Evolutionary conservation across 2,888 invertebrate genomes (phyloP), one percentile per base, ranked within the genome.

Genomic region (Scelioninae gen. 1): DNA sequence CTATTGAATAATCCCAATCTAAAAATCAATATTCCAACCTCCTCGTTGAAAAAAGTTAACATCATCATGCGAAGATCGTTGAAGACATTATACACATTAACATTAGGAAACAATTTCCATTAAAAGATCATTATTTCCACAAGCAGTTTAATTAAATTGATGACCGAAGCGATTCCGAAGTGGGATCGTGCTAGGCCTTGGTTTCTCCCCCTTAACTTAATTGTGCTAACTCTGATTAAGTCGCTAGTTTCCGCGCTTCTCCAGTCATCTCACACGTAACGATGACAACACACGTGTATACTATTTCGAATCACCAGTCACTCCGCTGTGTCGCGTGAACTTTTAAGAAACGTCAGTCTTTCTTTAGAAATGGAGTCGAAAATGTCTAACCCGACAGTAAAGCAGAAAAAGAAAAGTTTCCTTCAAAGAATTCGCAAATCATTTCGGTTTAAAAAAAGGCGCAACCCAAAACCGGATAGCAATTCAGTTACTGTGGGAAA

Each of bases 211-310:
- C 38, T 11, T 29, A 40, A n/a, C 13, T 34, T 32, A 58, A n/a
- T 79, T 60, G 56, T 60, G 34, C 66, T 65, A 53, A 53, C 49
- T 60, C 79, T 23, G 32, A 62, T 60, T 49, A 53, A 51, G 13
- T 60, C 10, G 32, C 60, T 62, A 40, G 43, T 71, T 71, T 5
- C 71, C 71, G 65, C 65, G 58, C 68, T 62, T 74, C 55, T 80
- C 47, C 80, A 74, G 74, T 74, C 72, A 66, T 65, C 56, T 40
- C 13, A 40, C n/a, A 55, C 62, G 11, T 53, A 43, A 72, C 78
- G 66, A 71, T 65, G 58, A 65, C 40, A 49, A 40, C 53, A 68
- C 58, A 40, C 43, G 65, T 63, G 47, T 45, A 23, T 7, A 47
- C 32, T 55, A 5, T 38, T 29, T 31, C 31, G 34, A 43, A 34